Conservation (phyloP, 2,888 invertebrate genomes). For the Parnassius mnemosyne region DNA sequence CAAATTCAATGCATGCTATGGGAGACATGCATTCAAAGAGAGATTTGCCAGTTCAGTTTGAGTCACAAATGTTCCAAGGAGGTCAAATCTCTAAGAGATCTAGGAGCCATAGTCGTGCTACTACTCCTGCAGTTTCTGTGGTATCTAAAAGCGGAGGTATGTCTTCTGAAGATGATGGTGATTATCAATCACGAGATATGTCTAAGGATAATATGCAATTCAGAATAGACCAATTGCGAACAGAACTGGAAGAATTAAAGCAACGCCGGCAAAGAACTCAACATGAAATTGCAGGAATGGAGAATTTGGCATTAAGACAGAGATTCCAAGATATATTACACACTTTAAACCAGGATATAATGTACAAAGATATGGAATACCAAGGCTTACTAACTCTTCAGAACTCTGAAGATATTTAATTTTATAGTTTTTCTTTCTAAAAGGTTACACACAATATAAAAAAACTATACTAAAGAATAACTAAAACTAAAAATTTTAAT, state of each 20-base stretch:
- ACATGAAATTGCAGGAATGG: constrained; percentile 90
- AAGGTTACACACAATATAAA: too few species aligned
- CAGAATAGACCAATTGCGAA: constrained; percentile 85
- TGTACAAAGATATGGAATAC: constrained; percentile 87
- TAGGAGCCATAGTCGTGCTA: constrained; percentile 41
- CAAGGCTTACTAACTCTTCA: constrained; percentile 65
- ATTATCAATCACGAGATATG: constrained; percentile 52
- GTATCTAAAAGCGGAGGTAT: constrained; percentile 44
- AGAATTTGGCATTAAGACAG: constrained; percentile 90
- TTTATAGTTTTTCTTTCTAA: too few species aligned
- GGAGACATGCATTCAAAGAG: too few species aligned
- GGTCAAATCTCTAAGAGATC: constrained; percentile 40
- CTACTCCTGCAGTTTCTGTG: constrained; percentile 43
- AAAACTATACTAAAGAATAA: too few species aligned
- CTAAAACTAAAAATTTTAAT: too few species aligned
- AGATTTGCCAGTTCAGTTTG: constrained; percentile 57
- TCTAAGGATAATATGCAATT: constrained; percentile 78
- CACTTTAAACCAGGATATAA: constrained; percentile 88
- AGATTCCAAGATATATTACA: constrained; percentile 92
- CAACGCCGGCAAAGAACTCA: constrained; percentile 89
- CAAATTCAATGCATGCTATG: constrained; percentile 55
- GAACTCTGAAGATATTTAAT: constrained; percentile 68
- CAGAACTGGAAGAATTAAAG: constrained; percentile 88
- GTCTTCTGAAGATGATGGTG: constrained; percentile 61
- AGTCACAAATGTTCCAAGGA: constrained; percentile 55